Evolutionary conservation across 2,113 vertebrate species (phyloP).

Genomic region (Sisor rabdophorus): DNA sequence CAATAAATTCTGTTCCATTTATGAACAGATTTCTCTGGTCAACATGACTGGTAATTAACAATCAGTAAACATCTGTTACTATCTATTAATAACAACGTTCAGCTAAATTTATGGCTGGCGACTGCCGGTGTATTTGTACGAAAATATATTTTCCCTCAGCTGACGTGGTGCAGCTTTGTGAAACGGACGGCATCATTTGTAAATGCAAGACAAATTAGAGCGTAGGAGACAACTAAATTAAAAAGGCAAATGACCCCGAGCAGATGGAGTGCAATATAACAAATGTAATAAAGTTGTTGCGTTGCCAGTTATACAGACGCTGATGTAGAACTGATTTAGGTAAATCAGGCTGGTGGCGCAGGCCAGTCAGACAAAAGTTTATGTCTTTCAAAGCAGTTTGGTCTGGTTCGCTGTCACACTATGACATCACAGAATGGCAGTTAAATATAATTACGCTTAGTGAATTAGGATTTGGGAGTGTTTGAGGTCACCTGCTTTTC

Average conservation of each 20-base stretch:
- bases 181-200: slow-evolving; percentile 68
- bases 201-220: slow-evolving; percentile 75
- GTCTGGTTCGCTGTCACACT: slow-evolving; percentile 18
- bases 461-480: slow-evolving; percentile 16
- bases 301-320: slow-evolving; percentile 74
- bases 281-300: slow-evolving; percentile 74
- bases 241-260: slow-evolving; percentile 73
- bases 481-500: slow-evolving; percentile 17
- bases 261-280: slow-evolving; percentile 77
- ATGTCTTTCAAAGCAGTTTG: slow-evolving; percentile 48
- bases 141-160: slow-evolving; percentile 66
- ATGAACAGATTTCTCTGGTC: slow-evolving; percentile 80
- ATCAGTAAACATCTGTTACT: slow-evolving; percentile 80
- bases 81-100: slow-evolving; percentile 72
- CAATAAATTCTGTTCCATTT: slow-evolving; percentile 73
- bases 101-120: slow-evolving; percentile 65
- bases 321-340: slow-evolving; percentile 62
- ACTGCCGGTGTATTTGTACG: slow-evolving; percentile 58
- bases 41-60: slow-evolving; percentile 75
- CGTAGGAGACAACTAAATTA: slow-evolving; percentile 76
- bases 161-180: slow-evolving; percentile 71
- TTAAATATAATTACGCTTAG: slow-evolving; percentile 20
- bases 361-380: slow-evolving; percentile 68
- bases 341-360: slow-evolving; percentile 16
- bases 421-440: slow-evolving; percentile 18